Percentiles rank a stretch among this genome's conserved stretches.
phyloP scores from a whole-genome alignment of 2,113 vertebrate species.

The Eubucco bourcierii region DNA sequence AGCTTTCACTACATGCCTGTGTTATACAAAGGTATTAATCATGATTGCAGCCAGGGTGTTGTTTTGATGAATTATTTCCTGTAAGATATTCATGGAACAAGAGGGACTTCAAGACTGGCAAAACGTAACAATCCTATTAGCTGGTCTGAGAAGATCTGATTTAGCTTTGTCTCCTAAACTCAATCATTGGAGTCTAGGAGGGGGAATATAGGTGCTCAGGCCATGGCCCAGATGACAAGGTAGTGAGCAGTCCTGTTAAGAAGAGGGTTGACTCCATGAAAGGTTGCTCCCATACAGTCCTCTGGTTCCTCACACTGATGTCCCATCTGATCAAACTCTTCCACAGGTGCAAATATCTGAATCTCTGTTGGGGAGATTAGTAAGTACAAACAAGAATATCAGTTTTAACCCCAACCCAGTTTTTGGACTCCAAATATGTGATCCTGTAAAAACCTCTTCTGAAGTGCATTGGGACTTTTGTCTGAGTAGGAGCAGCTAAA shows the following conservation, averaged over 20 bases:
- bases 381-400: neutral
- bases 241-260: neutral
- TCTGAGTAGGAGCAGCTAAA: neutral
- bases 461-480: neutral
- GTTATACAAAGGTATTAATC: neutral
- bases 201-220: neutral
- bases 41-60: neutral
- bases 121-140: neutral
- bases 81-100: neutral
- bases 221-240: rapidly evolving
- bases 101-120: neutral
- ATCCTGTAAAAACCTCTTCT: neutral
- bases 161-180: neutral
- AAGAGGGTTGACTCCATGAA: neutral
- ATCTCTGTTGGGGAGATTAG: neutral
- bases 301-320: neutral
- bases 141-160: neutral
- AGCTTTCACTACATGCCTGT: neutral
- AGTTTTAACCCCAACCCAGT: neutral
- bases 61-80: slow-evolving; percentile 11
- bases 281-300: neutral
- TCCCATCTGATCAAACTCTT: neutral
- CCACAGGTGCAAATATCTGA: rapidly evolving
- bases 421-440: neutral
- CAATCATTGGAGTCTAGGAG: neutral